These are phyloP conservation scores for Charina bottae DNA, from an alignment of 2,113 vertebrate species.

Conservation along the genomic window DNA sequence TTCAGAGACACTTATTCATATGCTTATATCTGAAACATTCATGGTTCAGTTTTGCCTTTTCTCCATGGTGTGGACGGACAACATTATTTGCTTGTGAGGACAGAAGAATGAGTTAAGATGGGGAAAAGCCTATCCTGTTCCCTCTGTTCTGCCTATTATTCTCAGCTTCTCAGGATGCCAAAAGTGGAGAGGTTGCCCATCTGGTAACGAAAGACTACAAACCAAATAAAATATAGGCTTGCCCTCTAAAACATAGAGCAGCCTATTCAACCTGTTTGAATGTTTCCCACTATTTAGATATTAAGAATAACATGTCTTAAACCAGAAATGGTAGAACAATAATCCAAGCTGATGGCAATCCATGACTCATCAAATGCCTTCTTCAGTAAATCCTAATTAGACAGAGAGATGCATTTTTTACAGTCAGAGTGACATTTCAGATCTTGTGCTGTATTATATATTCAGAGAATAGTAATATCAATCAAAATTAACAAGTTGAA, in stretches of 20 bases:
- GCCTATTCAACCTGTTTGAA: neutral
- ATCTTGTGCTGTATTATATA: constrained; percentile 52
- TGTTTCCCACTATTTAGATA: constrained; percentile 4
- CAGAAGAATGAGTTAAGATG: neutral
- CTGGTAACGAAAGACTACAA: neutral
- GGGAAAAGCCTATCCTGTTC: neutral
- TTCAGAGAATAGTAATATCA: constrained; percentile 57
- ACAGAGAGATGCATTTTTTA: constrained; percentile 6
- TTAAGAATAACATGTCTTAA: neutral
- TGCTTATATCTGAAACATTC: neutral
- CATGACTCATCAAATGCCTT: constrained; percentile 3
- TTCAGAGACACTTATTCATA: neutral
- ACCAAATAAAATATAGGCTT: neutral
- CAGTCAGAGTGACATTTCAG: constrained; percentile 32
- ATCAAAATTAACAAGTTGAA: constrained; percentile 75
- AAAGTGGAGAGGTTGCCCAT: neutral
- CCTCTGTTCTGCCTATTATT: neutral
- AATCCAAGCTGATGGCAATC: neutral
- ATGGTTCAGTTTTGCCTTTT: neutral
- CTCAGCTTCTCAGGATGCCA: constrained; percentile 13
- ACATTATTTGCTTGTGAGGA: neutral
- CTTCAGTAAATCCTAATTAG: constrained; percentile 4
- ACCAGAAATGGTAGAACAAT: neutral
- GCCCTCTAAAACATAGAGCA: neutral
- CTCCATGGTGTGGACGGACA: neutral